Evolutionary conservation across 2,888 invertebrate genomes (phyloP).

Genomic region (Clistopyga incitator): DNA sequence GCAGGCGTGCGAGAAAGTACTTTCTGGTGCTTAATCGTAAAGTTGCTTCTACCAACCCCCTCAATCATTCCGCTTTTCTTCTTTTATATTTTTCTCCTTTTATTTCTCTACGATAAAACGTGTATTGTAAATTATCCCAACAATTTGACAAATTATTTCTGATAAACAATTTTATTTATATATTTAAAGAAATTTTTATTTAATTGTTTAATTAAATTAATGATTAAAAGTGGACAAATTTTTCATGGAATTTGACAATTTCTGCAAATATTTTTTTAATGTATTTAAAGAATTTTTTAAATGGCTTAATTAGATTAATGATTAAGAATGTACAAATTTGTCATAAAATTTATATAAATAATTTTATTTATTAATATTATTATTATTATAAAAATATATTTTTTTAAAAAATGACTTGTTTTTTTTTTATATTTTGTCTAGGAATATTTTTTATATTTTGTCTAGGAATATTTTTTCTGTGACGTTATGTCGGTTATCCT

Average conservation of each 20-base stretch:
- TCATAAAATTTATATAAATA: no score
- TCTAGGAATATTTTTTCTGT: not conserved
- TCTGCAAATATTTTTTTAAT: no score
- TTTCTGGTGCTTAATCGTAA: constrained; percentile 59
- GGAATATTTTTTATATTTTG: not conserved
- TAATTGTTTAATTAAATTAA: no score
- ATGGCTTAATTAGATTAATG: no score
- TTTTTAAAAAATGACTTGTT: no score
- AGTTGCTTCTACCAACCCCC: constrained; percentile 28
- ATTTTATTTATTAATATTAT: no score
- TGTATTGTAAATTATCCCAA: constrained; percentile 5
- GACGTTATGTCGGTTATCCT: not conserved
- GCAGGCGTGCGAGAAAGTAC: constrained; percentile 36
- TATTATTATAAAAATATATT: no score
- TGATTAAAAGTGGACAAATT: no score
- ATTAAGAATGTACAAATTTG: no score
- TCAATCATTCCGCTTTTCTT: constrained; percentile 21
- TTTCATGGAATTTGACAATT: no score
- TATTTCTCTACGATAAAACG: constrained; percentile 1
- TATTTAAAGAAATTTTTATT: no score
- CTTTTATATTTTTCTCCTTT: constrained; percentile 8
- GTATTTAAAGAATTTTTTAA: no score
- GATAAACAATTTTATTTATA: not conserved
- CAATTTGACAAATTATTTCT: not conserved
- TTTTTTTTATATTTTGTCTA: not conserved